These are phyloP conservation scores for Aphelocoma californica DNA, from an alignment of 2,797 vertebrate genomes.

Conservation along the genomic window DNA sequence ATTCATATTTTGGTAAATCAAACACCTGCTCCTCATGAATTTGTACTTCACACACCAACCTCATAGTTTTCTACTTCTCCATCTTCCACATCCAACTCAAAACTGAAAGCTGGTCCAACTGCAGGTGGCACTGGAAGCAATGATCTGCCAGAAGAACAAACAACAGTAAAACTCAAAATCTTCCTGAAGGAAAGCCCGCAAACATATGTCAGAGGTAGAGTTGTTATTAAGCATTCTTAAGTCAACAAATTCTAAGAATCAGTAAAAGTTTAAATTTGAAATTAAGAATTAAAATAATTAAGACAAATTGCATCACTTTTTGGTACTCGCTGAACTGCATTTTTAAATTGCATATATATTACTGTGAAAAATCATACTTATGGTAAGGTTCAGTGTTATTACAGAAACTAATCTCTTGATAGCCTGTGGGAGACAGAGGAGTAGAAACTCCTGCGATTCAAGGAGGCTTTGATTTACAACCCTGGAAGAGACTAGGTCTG, in stretches of 20 bases:
- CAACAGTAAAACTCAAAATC: slow-evolving; percentile 90
- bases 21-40: slow-evolving; percentile 36
- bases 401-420: not conserved
- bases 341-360: not conserved
- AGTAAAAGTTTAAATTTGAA: not conserved
- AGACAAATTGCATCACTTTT: not conserved
- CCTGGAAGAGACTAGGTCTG: no score
- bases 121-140: slow-evolving; percentile 91
- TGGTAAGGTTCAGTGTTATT: not conserved
- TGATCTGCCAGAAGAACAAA: slow-evolving; percentile 90
- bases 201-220: not conserved
- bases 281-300: not conserved
- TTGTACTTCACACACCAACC: slow-evolving; percentile 84
- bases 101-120: slow-evolving; percentile 88
- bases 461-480: no score
- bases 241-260: not conserved
- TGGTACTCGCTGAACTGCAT: not conserved
- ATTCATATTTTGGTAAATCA: no score
- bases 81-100: slow-evolving; percentile 93
- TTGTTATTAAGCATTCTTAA: not conserved
- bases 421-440: not conserved
- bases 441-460: no score
- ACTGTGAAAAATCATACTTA: not conserved
- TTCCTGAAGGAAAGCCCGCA: not conserved
- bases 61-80: slow-evolving; percentile 97